Evolutionary conservation across 2,113 vertebrate genomes (phyloP).

Genomic region (Cottus gobio): DNA sequence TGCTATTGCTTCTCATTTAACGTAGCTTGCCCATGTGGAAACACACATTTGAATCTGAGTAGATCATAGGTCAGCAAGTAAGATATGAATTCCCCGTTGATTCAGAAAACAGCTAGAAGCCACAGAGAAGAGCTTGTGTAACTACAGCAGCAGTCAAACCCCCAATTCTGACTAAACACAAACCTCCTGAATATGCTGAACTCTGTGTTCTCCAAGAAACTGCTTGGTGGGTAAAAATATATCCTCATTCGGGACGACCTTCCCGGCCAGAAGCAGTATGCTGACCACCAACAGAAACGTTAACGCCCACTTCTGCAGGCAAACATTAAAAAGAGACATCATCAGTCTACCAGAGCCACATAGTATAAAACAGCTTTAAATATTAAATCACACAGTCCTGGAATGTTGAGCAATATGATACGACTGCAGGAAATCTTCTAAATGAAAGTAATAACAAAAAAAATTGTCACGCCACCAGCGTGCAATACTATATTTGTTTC

Average conservation of each 20-base stretch:
- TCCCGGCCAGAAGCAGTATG: not conserved
- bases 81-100: conserved; percentile 42
- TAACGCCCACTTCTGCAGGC: conserved; percentile 3
- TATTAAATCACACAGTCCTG: not conserved
- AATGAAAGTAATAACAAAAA: conserved; percentile 15
- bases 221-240: not conserved
- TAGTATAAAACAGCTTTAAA: not conserved
- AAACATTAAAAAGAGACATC: conserved; percentile 3
- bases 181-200: conserved; percentile 3
- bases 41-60: conserved; percentile 19
- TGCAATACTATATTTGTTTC: conserved; percentile 60
- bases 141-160: conserved; percentile 40
- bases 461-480: conserved; percentile 20
- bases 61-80: conserved; percentile 5
- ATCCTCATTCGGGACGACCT: not conserved
- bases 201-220: not conserved
- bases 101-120: conserved; percentile 25
- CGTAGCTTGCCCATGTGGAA: conserved; percentile 31
- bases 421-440: conserved; percentile 3
- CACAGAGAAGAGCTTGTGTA: conserved; percentile 13
- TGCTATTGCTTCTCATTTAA: conserved; percentile 50
- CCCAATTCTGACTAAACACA: conserved; percentile 24
- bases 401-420: not conserved
- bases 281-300: conserved; percentile 1
- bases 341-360: not conserved